Base-by-base conservation (phyloP, 1,140 invertebrate species). In the Coenobita brevimanus region DNA sequence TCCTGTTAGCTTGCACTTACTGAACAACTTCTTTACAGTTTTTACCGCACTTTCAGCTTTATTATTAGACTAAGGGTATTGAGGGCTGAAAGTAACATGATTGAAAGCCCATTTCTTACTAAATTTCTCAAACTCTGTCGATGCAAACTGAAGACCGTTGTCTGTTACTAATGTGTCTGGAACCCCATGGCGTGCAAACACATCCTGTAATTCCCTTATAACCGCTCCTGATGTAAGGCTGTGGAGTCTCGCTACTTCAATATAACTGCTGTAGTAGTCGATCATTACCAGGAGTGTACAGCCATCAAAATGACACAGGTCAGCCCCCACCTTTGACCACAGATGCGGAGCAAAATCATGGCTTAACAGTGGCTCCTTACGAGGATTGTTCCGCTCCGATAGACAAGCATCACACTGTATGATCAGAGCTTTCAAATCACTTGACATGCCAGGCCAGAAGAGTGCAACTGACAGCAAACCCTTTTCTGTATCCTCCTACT, bases 71-170 rank as follows among this genome's bases (percentile, higher is more conserved):
- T 71, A 36, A 17, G 27, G 69, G 27, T 30, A 71, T 38, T 36
- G 15, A n/a, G 27, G 69, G 38, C 69, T 38, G 38, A 36, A 71
- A 3, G 21, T 71, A 17, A 71, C 27, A 33, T 71, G 69, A 17
- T 33, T 6, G 38, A 71, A 71, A 13, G 27, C 30, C 69, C 69
- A 71, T 71, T 71, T 30, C 38, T 71, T 30, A 10, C 27, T 36
- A 27, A 71, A 71, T 3, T 27, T 33, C 21, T 38, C 13, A 21
- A 71, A 38, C 8, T 71, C 69, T 3, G 3, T 46, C 15, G 41
- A 84, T 17, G 86, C 43, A 64, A 90, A 92, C 57, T 91, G 90
- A 10, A 90, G 91, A 50, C 89, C 88, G 57, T 91, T 91, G 57
- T 91, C 91, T 21, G 76, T 83, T 24, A 89, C 50, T 8, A 91